Evolutionary conservation across 2,888 invertebrate genomes (phyloP).

Genomic region (Macrosiphum euphorbiae): DNA sequence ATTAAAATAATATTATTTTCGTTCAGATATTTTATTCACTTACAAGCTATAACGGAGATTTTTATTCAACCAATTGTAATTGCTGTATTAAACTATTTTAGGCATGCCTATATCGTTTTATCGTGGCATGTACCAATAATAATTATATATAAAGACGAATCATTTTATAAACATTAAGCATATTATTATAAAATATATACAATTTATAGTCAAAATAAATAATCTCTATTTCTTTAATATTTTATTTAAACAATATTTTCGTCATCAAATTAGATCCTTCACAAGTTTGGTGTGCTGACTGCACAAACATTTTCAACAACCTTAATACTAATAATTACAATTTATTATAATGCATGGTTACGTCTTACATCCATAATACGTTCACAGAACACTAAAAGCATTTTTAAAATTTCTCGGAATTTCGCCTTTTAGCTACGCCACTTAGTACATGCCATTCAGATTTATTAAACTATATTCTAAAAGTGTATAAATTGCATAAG

Average conservation of each 20-base stretch:
- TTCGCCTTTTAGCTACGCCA: no score
- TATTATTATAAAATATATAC: background rate
- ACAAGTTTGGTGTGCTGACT: no score
- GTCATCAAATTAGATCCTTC: no score
- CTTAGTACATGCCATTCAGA: no score
- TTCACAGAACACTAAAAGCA: no score
- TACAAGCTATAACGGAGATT: background rate
- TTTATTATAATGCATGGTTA: no score
- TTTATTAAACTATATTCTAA: no score
- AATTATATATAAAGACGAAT: background rate
- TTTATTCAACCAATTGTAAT: background rate
- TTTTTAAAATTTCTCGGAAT: no score
- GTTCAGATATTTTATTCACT: background rate
- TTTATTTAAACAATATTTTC: background rate
- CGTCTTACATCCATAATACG: no score
- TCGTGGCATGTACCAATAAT: background rate
- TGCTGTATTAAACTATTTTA: background rate
- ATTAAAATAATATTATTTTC: constrained; percentile 34
- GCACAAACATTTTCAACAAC: no score
- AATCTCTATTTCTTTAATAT: background rate
- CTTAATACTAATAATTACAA: no score
- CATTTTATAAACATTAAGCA: background rate
- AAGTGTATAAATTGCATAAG: background rate
- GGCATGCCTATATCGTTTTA: background rate
- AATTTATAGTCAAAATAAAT: background rate